Conservation (phyloP, 2,888 invertebrate species). For the Fragum whitleyi region DNA sequence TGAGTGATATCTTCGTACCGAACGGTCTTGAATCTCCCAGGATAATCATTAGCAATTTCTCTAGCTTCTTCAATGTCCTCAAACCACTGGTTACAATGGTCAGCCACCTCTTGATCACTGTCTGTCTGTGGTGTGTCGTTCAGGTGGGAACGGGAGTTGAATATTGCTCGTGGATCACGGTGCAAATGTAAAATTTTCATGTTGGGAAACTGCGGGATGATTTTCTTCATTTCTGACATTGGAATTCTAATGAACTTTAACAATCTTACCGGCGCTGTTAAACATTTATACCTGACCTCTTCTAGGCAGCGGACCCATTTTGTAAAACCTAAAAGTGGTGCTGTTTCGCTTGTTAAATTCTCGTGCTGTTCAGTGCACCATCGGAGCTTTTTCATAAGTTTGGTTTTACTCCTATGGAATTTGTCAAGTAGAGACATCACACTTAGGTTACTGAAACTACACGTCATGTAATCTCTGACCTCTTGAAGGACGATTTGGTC, state of each 20-base stretch:
- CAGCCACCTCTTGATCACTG: conserved; percentile 4
- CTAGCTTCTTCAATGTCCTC: neutral
- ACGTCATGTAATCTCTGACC: conserved; percentile 5
- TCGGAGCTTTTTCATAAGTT: conserved; percentile 3
- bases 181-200: conserved; percentile 26
- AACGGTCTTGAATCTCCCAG: neutral
- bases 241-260: conserved; percentile 13
- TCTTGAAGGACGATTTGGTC: conserved; percentile 4
- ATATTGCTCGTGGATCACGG: conserved; percentile 19
- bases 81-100: conserved; percentile 20
- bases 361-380: conserved; percentile 9
- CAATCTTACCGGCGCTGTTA: neutral
- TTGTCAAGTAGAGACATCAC: conserved; percentile 9
- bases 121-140: conserved; percentile 16
- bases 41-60: conserved; percentile 10
- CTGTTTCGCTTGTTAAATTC: neutral
- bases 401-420: conserved; percentile 15
- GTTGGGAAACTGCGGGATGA: conserved; percentile 23
- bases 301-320: conserved; percentile 3
- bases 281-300: neutral
- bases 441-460: conserved; percentile 6
- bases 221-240: neutral
- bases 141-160: conserved; percentile 17
- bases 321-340: neutral
- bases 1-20: conserved; percentile 17